These are phyloP conservation scores for Steinernema hermaphroditum DNA, from an alignment of 2,888 invertebrate genomes.

Conservation along the genomic window DNA sequence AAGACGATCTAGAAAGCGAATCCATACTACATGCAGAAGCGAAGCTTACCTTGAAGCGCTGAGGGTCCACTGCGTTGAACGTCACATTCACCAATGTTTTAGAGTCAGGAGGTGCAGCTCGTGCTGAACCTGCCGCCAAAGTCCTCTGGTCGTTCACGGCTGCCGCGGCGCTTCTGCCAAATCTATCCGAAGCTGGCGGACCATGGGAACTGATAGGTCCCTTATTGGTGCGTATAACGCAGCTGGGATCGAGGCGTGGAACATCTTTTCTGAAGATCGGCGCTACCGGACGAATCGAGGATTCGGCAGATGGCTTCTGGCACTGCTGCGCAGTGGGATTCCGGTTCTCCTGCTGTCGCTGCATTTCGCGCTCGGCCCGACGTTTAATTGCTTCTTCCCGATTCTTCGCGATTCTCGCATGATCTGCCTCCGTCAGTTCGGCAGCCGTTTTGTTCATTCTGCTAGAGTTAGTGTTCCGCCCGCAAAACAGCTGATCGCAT, in stretches of 20 bases:
- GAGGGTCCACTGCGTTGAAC: conserved; percentile 7
- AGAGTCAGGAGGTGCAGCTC: not conserved
- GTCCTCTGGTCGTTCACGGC: no score
- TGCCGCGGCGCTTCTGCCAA: not conserved
- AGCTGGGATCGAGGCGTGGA: not conserved
- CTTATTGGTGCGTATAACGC: conserved; percentile 5
- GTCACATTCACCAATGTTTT: conserved; percentile 12
- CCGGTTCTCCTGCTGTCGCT: not conserved
- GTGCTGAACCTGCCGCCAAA: no score
- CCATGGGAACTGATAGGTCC: not conserved
- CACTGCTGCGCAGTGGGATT: not conserved
- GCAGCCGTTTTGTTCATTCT: not conserved
- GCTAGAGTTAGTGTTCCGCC: no score
- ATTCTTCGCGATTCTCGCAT: conserved; percentile 44
- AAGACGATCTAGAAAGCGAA: conserved; percentile 44
- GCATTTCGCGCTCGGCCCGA: conserved; percentile 34
- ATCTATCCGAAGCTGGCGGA: not conserved
- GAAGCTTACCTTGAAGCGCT: conserved; percentile 36
- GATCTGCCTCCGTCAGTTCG: conserved; percentile 47
- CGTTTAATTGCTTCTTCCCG: conserved; percentile 45
- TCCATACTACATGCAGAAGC: not conserved
- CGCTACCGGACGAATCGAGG: not conserved
- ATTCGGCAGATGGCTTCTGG: not conserved
- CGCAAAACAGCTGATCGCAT: no score
- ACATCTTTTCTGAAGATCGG: conserved; percentile 7